phyloP scores from a whole-genome alignment of 2,113 vertebrate species.

The Vulpes vulpes region DNA sequence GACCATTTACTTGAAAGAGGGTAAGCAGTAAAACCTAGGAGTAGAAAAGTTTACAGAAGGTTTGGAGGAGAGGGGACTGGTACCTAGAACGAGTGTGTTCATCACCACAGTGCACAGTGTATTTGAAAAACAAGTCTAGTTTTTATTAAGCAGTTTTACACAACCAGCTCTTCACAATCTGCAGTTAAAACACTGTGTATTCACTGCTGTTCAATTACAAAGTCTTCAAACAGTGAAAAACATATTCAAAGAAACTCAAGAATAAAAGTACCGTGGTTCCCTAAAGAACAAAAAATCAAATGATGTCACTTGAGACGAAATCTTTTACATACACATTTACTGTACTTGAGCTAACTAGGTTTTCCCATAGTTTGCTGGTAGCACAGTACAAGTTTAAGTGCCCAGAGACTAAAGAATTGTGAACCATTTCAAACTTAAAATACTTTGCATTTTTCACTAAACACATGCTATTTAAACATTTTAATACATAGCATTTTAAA shows the following conservation, averaged over 20 bases:
- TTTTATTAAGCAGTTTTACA: slow-evolving; percentile 88
- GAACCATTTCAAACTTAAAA: slow-evolving; percentile 70
- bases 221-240: slow-evolving; percentile 82
- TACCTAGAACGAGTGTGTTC: background rate
- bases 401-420: slow-evolving; percentile 76
- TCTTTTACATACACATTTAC: slow-evolving; percentile 70
- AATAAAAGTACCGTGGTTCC: slow-evolving; percentile 61
- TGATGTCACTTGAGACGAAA: slow-evolving; percentile 68
- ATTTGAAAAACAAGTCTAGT: slow-evolving; percentile 80
- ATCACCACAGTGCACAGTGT: background rate
- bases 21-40: background rate
- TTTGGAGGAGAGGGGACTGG: background rate
- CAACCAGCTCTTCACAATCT: slow-evolving; percentile 84
- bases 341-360: slow-evolving; percentile 63
- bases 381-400: slow-evolving; percentile 80
- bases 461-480: slow-evolving; percentile 70
- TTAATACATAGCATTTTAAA: slow-evolving; percentile 74
- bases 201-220: slow-evolving; percentile 82
- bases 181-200: slow-evolving; percentile 80
- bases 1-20: background rate
- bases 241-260: slow-evolving; percentile 81
- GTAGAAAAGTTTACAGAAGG: background rate
- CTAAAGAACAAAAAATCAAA: slow-evolving; percentile 82
- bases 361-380: slow-evolving; percentile 73
- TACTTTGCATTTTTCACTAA: slow-evolving; percentile 64